These are phyloP conservation scores for Tympanuchus pallidicinctus DNA, from an alignment of 2,113 vertebrate species.

Conservation along the genomic window DNA sequence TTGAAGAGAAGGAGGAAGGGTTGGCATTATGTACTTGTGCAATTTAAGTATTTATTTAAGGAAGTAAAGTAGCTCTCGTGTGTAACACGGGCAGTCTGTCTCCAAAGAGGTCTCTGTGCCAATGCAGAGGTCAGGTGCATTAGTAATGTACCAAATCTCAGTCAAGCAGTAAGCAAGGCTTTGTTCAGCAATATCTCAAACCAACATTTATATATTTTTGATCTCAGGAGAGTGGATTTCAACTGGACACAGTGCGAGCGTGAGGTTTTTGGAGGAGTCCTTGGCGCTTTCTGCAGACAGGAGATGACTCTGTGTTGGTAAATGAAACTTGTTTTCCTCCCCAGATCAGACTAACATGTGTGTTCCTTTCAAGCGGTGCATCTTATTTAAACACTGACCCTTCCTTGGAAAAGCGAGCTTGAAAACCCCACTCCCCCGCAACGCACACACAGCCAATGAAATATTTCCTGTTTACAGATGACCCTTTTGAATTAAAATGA, in stretches of 20 bases:
- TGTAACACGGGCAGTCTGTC: background rate
- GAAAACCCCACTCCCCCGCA: background rate
- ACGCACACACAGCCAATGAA: background rate
- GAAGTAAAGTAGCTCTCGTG: background rate
- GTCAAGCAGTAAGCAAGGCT: background rate
- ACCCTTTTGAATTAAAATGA: background rate
- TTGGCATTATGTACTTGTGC: background rate
- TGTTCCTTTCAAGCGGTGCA: background rate
- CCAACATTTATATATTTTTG: background rate
- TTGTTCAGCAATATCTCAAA: background rate
- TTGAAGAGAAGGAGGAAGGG: background rate
- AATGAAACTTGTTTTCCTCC: background rate
- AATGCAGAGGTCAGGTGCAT: background rate
- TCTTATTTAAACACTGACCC: background rate
- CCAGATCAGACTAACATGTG: background rate
- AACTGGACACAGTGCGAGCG: background rate
- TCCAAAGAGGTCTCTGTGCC: background rate
- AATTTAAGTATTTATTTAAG: background rate
- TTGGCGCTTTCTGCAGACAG: background rate
- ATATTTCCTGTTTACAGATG: background rate
- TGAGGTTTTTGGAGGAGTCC: background rate
- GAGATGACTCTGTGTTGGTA: background rate
- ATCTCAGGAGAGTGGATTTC: background rate
- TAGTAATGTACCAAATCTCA: background rate
- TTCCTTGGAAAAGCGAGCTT: background rate